These are phyloP conservation scores for Monomorium pharaonis DNA, from an alignment of 1,140 invertebrate species.

Conservation along the genomic window DNA sequence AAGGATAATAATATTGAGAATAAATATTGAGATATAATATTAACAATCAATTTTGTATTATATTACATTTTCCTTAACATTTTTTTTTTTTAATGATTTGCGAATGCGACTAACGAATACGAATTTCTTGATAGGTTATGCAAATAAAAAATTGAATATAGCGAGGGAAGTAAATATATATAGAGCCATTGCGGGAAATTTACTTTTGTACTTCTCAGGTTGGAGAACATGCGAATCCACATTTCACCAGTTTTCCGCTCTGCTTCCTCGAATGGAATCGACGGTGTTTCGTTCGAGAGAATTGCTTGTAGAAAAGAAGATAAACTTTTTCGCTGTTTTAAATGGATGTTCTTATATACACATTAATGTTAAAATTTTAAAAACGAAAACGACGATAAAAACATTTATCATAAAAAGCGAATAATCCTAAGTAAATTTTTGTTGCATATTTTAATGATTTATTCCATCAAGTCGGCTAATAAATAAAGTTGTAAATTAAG, in stretches of 20 bases:
- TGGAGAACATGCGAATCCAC: conserved; percentile 4
- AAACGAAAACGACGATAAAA: background rate
- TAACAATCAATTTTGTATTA: background rate
- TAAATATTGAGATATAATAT: too few relatives aligned
- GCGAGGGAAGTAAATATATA: conserved; percentile 10
- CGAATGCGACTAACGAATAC: background rate
- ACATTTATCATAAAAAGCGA: background rate
- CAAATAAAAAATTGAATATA: conserved; percentile 12
- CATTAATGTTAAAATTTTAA: background rate
- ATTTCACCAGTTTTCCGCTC: conserved; percentile 34
- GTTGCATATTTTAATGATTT: background rate
- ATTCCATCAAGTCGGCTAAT: background rate
- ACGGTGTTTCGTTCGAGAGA: background rate
- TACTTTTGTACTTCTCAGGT: conserved; percentile 3
- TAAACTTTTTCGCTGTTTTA: background rate
- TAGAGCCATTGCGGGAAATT: conserved; percentile 5
- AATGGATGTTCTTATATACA: background rate
- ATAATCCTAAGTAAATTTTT: background rate
- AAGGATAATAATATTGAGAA: too few relatives aligned
- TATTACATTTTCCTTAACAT: background rate
- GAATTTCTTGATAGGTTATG: background rate
- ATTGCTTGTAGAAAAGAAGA: background rate
- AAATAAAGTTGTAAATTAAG: too few relatives aligned
- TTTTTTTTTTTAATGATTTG: background rate
- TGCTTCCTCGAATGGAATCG: background rate